These are phyloP conservation scores for Dendrocincla tyrannina DNA, from an alignment of 2,797 vertebrate species.

Conservation along the genomic window DNA sequence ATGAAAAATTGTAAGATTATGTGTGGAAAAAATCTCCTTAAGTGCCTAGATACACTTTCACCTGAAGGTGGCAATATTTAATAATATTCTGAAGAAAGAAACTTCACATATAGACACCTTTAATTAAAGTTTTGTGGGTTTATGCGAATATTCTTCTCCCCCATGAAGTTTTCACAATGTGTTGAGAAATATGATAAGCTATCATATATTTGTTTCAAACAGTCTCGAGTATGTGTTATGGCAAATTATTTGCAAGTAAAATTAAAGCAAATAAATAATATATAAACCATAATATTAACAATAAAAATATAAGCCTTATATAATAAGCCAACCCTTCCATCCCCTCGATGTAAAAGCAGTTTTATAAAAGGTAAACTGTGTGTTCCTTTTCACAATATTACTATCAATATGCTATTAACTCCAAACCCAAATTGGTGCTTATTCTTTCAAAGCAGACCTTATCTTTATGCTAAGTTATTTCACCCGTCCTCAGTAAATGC, in stretches of 20 bases:
- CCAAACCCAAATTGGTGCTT: background rate
- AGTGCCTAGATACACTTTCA: slow-evolving; percentile 3
- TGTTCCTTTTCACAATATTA: slow-evolving; percentile 3
- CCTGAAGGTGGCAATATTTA: slow-evolving; percentile 81
- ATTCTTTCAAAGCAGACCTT: background rate
- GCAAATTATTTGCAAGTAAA: slow-evolving; percentile 59
- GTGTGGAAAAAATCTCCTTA: background rate
- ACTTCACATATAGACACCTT: background rate
- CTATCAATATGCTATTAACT: background rate
- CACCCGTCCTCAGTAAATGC: background rate
- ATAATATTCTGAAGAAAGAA: slow-evolving; percentile 54
- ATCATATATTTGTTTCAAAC: background rate
- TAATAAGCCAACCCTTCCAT: background rate
- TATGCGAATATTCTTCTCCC: slow-evolving; percentile 28
- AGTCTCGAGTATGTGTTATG: slow-evolving; percentile 7
- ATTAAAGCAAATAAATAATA: slow-evolving; percentile 27
- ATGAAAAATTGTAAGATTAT: background rate
- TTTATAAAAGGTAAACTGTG: background rate
- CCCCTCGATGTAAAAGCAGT: slow-evolving; percentile 21
- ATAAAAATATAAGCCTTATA: background rate
- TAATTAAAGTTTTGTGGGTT: slow-evolving; percentile 71
- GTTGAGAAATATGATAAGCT: background rate
- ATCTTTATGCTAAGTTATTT: slow-evolving; percentile 10
- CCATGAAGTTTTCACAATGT: slow-evolving; percentile 30
- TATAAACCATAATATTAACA: background rate